Evolutionary conservation across 1,140 invertebrate genomes (phyloP).

Genomic region (Camponotus pennsylvanicus): DNA sequence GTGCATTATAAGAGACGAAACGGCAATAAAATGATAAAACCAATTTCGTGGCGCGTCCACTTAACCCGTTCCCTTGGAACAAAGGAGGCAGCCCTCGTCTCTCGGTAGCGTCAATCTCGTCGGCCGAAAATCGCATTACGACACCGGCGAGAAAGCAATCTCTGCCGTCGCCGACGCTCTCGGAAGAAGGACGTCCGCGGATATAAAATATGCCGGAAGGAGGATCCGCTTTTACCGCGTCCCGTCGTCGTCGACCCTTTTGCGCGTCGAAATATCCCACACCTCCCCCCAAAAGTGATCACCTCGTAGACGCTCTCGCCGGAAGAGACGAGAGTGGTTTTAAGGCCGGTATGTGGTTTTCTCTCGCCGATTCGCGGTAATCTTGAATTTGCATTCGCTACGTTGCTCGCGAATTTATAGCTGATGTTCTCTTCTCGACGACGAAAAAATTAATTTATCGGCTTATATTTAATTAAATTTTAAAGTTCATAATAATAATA

Average conservation of each 20-base stretch:
- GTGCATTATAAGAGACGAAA: conserved; percentile 40
- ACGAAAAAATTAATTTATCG: background rate
- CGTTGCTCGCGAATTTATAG: conserved; percentile 1
- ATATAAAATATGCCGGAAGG: conserved; percentile 78
- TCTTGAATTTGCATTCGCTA: conserved; percentile 13
- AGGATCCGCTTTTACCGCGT: conserved; percentile 57
- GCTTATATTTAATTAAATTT: background rate
- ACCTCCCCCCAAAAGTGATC: conserved; percentile 77
- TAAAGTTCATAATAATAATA: background rate
- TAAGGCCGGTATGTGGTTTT: conserved; percentile 65
- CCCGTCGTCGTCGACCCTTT: conserved; percentile 77
- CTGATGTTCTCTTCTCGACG: background rate
- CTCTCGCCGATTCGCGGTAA: conserved; percentile 42
- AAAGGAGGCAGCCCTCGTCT: conserved; percentile 68
- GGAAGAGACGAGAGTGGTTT: conserved; percentile 77
- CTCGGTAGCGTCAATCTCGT: conserved; percentile 74
- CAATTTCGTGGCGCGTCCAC: conserved; percentile 57
- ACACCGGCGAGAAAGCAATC: conserved; percentile 79
- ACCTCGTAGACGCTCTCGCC: conserved; percentile 70
- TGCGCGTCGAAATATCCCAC: conserved; percentile 72
- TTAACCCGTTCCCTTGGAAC: conserved; percentile 72
- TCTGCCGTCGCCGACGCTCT: conserved; percentile 65
- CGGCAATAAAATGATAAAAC: conserved; percentile 40
- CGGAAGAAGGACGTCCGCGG: conserved; percentile 61
- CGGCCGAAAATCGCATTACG: conserved; percentile 78